Base-by-base conservation (phyloP, 2,888 invertebrate genomes). In the Prosapia bicincta region DNA sequence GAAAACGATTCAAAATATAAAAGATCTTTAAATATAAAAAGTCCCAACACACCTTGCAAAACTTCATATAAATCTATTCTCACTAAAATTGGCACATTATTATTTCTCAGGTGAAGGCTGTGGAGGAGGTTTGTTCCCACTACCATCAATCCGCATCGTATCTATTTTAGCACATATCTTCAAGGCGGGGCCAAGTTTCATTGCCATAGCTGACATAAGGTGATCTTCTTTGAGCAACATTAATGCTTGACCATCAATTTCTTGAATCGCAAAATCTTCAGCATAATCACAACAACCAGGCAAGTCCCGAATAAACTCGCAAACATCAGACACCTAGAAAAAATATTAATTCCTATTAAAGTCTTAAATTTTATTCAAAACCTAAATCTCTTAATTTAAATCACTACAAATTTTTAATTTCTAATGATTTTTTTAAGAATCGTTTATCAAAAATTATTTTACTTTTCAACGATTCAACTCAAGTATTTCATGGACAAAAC, bases 101-200 rank as follows among this genome's bases (percentile, higher is more conserved):
- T 38, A 38, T 38, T 38, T 38, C 13, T 38, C 38, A 2, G 38
- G 38, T 15, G 38, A 38, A 38, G 38, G 13, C 13, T 38, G 38
- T 38, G 6, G 38, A 38, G 38, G 38, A 38, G 38, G 38, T 38
- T 38, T 38, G 38, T 38, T 38, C 38, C 38, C 38, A 13, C 38
- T 15, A 38, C 38, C 38, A 13, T 38, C 38, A 38, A 38, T 13
- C 2, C 93, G 88, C 88, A 96, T 91, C 0, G 92, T 89, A 83
- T 96, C 94, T 77, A 98, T 97, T 85, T 93, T 93, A 66, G 96
- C 95, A 81, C 97, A 97, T 76, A 98, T 96, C 86, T 98, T 98
- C 72, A 98, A 88, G 0, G 98, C 98, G 0, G 98, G 98, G 0
- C 98, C 98, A 23, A 98, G 88, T 84, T 98, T 98, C 91, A 98